Conservation (phyloP, 2,888 invertebrate genomes). For the Polymixis lichenea region DNA sequence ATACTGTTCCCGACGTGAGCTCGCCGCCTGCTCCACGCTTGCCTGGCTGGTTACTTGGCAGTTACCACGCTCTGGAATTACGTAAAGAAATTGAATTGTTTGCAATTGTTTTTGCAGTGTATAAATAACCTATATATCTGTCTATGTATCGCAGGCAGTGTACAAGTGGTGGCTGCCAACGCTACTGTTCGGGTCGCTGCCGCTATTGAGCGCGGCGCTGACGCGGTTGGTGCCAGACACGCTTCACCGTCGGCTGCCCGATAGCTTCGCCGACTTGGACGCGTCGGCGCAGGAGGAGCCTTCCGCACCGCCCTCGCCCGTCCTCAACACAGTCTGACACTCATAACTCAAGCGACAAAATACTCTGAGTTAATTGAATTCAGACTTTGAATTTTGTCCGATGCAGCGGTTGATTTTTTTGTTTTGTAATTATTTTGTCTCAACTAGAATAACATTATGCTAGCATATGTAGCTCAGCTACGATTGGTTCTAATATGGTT, state of each 20-base stretch:
- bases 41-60: not conserved
- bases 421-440: slow-evolving; percentile 1
- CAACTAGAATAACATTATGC: slow-evolving; percentile 1
- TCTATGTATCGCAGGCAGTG: slow-evolving; percentile 71
- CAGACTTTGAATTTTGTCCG: not conserved
- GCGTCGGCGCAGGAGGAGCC: slow-evolving; percentile 25
- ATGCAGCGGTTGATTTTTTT: not conserved
- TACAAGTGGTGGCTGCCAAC: slow-evolving; percentile 88
- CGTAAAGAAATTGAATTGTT: not conserved
- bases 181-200: slow-evolving; percentile 86
- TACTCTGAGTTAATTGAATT: not conserved
- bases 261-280: slow-evolving; percentile 89
- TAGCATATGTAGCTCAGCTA: slow-evolving; percentile 17
- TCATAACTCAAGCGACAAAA: not conserved
- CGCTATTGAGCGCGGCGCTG: slow-evolving; percentile 88
- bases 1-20: not conserved
- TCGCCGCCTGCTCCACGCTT: not conserved
- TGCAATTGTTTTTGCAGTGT: not conserved
- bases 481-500: slow-evolving; percentile 16
- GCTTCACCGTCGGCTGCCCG: slow-evolving; percentile 90
- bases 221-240: slow-evolving; percentile 91
- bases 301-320: not conserved
- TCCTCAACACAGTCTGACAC: slow-evolving; percentile 32
- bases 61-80: not conserved
- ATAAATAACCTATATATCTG: not conserved